Base-by-base conservation (phyloP, 2,888 invertebrate species). In the Eucriotettix oculatus region DNA sequence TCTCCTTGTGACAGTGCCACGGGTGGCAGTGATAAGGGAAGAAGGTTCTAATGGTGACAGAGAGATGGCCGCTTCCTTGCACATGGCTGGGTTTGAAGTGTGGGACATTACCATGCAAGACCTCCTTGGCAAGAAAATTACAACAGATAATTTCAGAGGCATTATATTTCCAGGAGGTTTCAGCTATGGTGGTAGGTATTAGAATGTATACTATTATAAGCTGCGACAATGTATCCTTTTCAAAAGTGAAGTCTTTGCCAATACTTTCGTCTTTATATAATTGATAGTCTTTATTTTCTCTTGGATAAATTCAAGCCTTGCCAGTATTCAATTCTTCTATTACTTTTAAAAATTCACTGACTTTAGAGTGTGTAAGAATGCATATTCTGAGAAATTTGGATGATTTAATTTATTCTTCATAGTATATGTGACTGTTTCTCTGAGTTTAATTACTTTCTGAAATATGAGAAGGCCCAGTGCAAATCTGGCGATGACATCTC, bases 91-190 rank as follows among this genome's bases (percentile, higher is more conserved):
- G 2, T 64, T 66, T 67, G 87, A 90, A 68, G 93, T 93, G 10
- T 93, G 89, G 79, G 98, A 99, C 72, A 84, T 97, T 0, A 91
- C 93, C 0, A 94, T 96, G 90, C 87, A 91, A 68, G 96, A 96
- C 76, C 76, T 96, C 61, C 76, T 90, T 54, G 77, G 77, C 63
- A 83, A 83, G 44, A 79, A 79, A 68, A 79, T 89, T 1, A 83
- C 80, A 2, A 75, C 96, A 44, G 87, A 91, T 63, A 76, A 79
- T 29, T 97, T 96, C 76, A 82, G 85, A 65, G 97, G 98, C 1
- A 70, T 98, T 14, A 84, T 94, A 56, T 98, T 98, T 72, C 97
- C 97, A 0, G 98, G 95, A 54, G 99, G 99, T n/a, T 99, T 99
- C 73, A 97, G 96, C 74, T 98, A 96, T 73, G 97, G 95, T 54